These are phyloP conservation scores for Andricus curvator DNA, from an alignment of 2,888 invertebrate genomes.

Conservation along the genomic window DNA sequence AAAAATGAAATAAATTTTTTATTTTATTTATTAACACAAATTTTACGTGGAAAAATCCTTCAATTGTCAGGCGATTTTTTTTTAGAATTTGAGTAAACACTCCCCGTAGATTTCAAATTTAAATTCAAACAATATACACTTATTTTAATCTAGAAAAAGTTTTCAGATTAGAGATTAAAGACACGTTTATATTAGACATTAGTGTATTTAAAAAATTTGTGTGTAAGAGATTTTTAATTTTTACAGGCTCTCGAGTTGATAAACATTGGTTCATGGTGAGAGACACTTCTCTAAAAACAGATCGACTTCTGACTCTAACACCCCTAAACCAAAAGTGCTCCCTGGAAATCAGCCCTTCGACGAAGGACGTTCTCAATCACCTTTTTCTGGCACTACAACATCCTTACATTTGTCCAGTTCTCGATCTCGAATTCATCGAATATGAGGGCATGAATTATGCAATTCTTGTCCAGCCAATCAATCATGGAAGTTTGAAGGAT, in stretches of 20 bases:
- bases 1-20: too few relatives aligned
- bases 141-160: too few relatives aligned
- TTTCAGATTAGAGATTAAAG: too few relatives aligned
- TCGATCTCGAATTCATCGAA: conserved; percentile 88
- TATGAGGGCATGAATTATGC: conserved; percentile 80
- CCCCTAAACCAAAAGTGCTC: conserved; percentile 84
- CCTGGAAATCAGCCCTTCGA: conserved; percentile 84
- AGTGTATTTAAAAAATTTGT: not conserved
- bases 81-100: too few relatives aligned
- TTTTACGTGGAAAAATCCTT: too few relatives aligned
- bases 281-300: conserved; percentile 89
- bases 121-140: too few relatives aligned
- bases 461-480: conserved; percentile 90
- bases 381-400: conserved; percentile 92
- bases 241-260: conserved; percentile 86
- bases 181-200: too few relatives aligned
- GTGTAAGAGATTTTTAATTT: not conserved
- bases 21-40: too few relatives aligned
- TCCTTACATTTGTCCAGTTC: conserved; percentile 94
- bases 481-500: conserved; percentile 93
- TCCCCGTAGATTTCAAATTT: too few relatives aligned
- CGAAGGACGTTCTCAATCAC: conserved; percentile 86
- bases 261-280: conserved; percentile 95
- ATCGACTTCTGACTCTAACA: conserved; percentile 87
- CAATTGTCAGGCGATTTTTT: too few relatives aligned